Evolutionary conservation across 2,113 vertebrate genomes (phyloP).

Genomic region (Dascyllus trimaculatus): DNA sequence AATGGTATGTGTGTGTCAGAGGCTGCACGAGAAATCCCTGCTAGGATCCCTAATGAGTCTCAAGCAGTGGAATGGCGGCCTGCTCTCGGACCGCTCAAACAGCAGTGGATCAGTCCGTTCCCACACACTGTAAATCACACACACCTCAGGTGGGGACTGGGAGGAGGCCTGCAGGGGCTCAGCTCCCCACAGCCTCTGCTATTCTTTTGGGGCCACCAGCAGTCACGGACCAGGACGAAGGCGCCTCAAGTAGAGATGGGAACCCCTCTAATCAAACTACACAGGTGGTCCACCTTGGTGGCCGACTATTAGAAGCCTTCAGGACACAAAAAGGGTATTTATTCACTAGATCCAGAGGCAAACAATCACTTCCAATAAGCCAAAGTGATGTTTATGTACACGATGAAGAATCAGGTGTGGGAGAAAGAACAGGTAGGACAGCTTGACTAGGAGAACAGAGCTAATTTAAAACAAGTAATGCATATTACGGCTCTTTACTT

Average conservation of each 20-base stretch:
- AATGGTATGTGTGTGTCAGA: slow-evolving; percentile 61
- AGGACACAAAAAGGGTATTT: slow-evolving; percentile 40
- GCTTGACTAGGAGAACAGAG: neutral
- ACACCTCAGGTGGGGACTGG: slow-evolving; percentile 74
- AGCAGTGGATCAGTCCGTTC: slow-evolving; percentile 81
- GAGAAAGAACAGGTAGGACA: neutral
- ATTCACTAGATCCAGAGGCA: slow-evolving; percentile 26
- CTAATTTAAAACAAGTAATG: neutral
- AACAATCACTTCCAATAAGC: slow-evolving; percentile 30
- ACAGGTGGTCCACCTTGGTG: slow-evolving; percentile 87
- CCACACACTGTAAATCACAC: slow-evolving; percentile 86
- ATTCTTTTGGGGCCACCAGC: slow-evolving; percentile 76
- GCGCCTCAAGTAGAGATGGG: slow-evolving; percentile 71
- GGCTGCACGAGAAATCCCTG: slow-evolving; percentile 64
- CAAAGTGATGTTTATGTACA: neutral
- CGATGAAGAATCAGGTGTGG: neutral
- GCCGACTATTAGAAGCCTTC: slow-evolving; percentile 61
- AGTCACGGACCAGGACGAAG: slow-evolving; percentile 64
- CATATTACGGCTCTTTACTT: neutral
- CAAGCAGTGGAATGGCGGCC: slow-evolving; percentile 56
- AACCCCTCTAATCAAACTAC: slow-evolving; percentile 72
- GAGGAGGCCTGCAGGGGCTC: slow-evolving; percentile 67
- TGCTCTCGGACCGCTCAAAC: slow-evolving; percentile 61
- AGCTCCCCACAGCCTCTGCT: slow-evolving; percentile 61
- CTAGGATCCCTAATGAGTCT: slow-evolving; percentile 78